These are phyloP conservation scores for Dendrophyllia cribrosa DNA, from an alignment of 64 coral and sea anemone species.

Conservation along the genomic window DNA sequence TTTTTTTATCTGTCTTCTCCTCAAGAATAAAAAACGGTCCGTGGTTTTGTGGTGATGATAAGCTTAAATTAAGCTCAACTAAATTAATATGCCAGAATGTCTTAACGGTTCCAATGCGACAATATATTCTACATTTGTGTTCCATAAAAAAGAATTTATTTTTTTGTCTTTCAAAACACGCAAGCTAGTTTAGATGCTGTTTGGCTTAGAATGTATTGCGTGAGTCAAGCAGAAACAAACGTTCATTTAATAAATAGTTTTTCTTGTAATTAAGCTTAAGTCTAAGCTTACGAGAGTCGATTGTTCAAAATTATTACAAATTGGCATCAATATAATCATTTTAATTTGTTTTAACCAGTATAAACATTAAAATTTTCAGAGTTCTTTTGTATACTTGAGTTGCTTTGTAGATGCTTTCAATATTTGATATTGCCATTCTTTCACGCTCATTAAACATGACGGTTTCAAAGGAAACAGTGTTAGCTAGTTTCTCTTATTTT, in stretches of 20 bases:
- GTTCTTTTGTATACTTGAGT: not conserved
- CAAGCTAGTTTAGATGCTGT: no score
- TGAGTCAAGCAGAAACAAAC: no score
- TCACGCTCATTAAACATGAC: not conserved
- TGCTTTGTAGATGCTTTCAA: not conserved
- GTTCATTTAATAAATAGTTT: no score
- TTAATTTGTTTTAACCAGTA: not conserved
- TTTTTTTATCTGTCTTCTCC: not conserved
- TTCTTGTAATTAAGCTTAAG: no score
- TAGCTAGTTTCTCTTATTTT: no score
- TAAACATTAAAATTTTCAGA: not conserved
- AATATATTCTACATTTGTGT: not conserved
- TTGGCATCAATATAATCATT: not conserved
- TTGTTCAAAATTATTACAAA: not conserved
- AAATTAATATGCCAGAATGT: not conserved
- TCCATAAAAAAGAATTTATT: no score
- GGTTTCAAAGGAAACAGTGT: not conserved
- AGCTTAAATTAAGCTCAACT: not conserved
- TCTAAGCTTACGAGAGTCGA: no score
- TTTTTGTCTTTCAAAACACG: no score
- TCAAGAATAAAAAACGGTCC: not conserved
- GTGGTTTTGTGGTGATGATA: not conserved
- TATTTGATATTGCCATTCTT: constrained; percentile 24
- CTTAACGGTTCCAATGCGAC: not conserved
- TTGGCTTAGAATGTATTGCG: no score